Evolutionary conservation across 2,797 vertebrate species (phyloP).

Genomic region (Trachops cirrhosus): DNA sequence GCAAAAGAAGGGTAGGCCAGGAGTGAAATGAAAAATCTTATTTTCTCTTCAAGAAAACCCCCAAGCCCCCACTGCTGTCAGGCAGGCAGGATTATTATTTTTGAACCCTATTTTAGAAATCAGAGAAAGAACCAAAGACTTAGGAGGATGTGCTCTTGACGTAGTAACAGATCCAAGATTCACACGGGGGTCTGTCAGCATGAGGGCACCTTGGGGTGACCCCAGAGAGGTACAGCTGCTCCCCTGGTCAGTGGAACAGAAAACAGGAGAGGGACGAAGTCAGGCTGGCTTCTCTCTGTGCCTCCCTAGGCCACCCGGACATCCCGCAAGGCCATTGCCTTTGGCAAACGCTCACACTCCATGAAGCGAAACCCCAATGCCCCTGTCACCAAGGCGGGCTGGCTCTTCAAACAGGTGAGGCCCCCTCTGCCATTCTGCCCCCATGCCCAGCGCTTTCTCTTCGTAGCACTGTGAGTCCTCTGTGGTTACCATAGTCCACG

Average conservation of each 20-base stretch:
- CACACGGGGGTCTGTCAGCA: not conserved
- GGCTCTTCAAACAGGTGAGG: slow-evolving; percentile 95
- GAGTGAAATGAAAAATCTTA: not conserved
- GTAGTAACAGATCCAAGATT: not conserved
- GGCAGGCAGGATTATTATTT: not conserved
- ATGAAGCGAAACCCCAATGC: slow-evolving; percentile 95
- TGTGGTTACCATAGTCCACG: rapidly evolving
- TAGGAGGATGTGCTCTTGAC: not conserved
- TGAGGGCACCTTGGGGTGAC: not conserved
- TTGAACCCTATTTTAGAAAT: slow-evolving; percentile 9
- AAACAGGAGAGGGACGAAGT: not conserved
- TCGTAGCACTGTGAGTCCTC: rapidly evolving
- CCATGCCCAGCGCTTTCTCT: rapidly evolving
- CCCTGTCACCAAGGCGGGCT: slow-evolving; percentile 90
- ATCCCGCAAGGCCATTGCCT: slow-evolving; percentile 90
- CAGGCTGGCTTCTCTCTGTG: not conserved
- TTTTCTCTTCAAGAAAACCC: not conserved
- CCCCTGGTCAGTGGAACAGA: not conserved
- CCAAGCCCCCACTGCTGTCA: not conserved
- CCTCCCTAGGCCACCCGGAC: slow-evolving; percentile 83
- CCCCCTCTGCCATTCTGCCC: rapidly evolving
- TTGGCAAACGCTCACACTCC: slow-evolving; percentile 96
- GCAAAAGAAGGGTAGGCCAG: not conserved
- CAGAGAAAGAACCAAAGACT: not conserved
- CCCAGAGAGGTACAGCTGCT: not conserved